These are phyloP conservation scores for Sebastes baramenuke DNA, from an alignment of 2,797 vertebrate genomes.

Conservation along the genomic window DNA sequence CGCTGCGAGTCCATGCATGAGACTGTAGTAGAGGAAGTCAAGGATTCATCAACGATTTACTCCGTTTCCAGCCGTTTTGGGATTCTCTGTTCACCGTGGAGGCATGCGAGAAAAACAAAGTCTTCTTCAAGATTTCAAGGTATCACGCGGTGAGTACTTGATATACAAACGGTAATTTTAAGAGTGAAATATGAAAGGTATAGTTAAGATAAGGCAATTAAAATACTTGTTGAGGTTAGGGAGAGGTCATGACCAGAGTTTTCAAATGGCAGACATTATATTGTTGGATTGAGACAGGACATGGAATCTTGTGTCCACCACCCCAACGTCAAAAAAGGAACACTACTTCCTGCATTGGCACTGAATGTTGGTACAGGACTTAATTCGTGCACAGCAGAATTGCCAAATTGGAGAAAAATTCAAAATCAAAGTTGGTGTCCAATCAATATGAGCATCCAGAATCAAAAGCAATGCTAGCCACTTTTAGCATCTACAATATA, in stretches of 20 bases:
- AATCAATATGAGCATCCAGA: not conserved
- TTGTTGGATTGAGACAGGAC: not conserved
- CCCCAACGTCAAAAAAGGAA: not conserved
- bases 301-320: not conserved
- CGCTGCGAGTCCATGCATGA: no score
- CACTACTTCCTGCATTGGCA: not conserved
- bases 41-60: no score
- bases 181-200: not conserved
- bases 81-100: no score
- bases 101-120: no score
- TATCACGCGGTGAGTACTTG: no score
- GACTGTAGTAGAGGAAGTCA: no score
- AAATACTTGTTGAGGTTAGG: not conserved
- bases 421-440: not conserved
- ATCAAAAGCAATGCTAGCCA: not conserved
- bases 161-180: no score
- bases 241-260: not conserved
- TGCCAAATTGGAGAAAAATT: not conserved
- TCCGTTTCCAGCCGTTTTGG: no score
- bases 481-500: not conserved
- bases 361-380: not conserved
- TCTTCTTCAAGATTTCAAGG: no score
- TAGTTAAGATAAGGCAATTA: not conserved
- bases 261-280: not conserved
- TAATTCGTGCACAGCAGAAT: not conserved